phyloP scores from a whole-genome alignment of 2,888 invertebrate genomes.

The Epiblema foenella region DNA sequence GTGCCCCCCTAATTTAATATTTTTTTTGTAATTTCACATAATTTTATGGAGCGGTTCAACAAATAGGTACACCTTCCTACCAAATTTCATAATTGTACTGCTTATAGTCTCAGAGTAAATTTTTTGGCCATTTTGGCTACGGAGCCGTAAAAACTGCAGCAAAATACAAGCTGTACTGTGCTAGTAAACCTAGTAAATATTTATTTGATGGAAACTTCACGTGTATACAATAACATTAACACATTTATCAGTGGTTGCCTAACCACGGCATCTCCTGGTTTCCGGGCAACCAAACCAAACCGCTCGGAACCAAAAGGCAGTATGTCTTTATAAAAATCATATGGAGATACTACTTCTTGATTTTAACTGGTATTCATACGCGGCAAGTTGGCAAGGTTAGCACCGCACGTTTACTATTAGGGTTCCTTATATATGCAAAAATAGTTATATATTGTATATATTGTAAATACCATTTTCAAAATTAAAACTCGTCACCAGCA shows the following conservation, averaged over 20 bases:
- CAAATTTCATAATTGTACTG: too few relatives aligned
- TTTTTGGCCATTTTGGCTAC: too few relatives aligned
- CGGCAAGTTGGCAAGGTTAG: conserved; percentile 15
- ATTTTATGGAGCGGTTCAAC: too few relatives aligned
- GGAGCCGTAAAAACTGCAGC: too few relatives aligned
- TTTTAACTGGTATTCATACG: neutral
- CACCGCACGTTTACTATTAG: conserved; percentile 6
- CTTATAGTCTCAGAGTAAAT: too few relatives aligned
- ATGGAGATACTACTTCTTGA: neutral
- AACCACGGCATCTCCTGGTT: conserved; percentile 15
- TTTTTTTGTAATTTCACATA: too few relatives aligned
- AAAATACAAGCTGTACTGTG: neutral
- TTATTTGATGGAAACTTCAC: neutral
- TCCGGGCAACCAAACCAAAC: neutral
- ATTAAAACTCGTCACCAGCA: too few relatives aligned
- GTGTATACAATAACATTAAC: neutral
- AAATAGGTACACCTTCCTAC: too few relatives aligned
- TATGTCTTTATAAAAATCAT: neutral
- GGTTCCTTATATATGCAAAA: neutral
- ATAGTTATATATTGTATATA: too few relatives aligned
- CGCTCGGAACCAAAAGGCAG: neutral
- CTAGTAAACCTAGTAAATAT: neutral
- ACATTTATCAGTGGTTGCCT: conserved; percentile 12
- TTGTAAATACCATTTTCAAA: too few relatives aligned
- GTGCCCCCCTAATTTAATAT: too few relatives aligned